phyloP scores from a whole-genome alignment of 2,888 invertebrate species.

The Tipula confusa region DNA sequence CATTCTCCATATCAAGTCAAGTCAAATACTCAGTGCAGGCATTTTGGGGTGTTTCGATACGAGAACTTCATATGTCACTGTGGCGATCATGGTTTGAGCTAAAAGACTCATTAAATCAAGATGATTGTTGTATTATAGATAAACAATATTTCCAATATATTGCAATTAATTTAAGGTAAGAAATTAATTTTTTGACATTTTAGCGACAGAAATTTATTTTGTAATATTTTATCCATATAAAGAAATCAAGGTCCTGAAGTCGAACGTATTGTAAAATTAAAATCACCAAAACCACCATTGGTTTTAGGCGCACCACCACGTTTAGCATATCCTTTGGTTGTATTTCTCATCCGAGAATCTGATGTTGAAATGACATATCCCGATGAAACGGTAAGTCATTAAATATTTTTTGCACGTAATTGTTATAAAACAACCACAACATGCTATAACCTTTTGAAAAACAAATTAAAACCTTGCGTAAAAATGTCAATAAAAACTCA shows the following conservation, averaged over 20 bases:
- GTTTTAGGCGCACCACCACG: conserved; percentile 70
- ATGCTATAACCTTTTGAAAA: not conserved
- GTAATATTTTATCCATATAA: conserved; percentile 37
- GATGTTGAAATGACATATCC: conserved; percentile 59
- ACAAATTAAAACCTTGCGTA: not conserved
- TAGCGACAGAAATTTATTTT: not conserved
- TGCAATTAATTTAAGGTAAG: conserved; percentile 39
- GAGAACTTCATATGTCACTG: conserved; percentile 68
- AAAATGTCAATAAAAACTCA: not conserved
- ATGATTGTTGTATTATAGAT: conserved; percentile 35
- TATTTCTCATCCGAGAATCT: conserved; percentile 64
- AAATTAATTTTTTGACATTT: conserved; percentile 1
- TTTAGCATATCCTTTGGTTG: conserved; percentile 71
- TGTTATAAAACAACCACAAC: not conserved
- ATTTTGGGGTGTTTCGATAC: conserved; percentile 75
- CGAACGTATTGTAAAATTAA: conserved; percentile 60
- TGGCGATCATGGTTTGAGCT: conserved; percentile 68
- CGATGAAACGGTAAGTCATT: conserved; percentile 65
- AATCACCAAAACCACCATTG: conserved; percentile 58
- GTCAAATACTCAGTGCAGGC: conserved; percentile 68
- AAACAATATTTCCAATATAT: conserved; percentile 38
- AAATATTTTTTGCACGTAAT: not conserved
- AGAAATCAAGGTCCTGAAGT: conserved; percentile 62
- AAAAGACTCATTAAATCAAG: conserved; percentile 52
- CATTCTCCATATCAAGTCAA: conserved; percentile 69